Conservation (phyloP, 2,888 invertebrate species). For the Elysia crispata region DNA sequence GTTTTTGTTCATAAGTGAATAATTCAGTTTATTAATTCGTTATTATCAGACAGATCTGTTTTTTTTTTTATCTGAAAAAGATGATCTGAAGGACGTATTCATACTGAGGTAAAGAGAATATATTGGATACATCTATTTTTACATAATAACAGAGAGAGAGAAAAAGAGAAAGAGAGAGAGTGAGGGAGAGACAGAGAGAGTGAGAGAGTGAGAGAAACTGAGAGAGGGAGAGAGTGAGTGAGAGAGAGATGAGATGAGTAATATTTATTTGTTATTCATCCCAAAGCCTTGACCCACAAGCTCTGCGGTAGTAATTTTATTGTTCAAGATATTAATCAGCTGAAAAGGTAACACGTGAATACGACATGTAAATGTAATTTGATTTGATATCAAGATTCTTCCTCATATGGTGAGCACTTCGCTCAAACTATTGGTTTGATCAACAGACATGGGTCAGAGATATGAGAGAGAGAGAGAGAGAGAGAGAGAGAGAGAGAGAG, state of each 20-base stretch:
- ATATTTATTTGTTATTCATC: background rate
- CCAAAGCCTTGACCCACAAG: conserved; percentile 2
- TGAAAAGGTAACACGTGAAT: too few species aligned
- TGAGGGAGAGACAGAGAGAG: conserved; percentile 37
- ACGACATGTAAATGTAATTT: too few species aligned
- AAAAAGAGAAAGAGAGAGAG: conserved; percentile 32
- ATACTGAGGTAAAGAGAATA: background rate
- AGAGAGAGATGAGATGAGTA: background rate
- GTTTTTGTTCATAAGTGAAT: too few species aligned
- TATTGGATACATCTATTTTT: background rate
- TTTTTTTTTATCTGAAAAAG: too few species aligned
- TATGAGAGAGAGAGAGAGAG: conserved; percentile 33
- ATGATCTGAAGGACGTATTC: background rate
- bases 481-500: conserved; percentile 34
- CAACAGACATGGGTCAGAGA: too few species aligned
- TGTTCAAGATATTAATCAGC: too few species aligned
- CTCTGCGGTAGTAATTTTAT: too few species aligned
- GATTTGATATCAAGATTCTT: too few species aligned
- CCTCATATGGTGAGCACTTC: too few species aligned
- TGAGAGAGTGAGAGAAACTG: conserved; percentile 2
- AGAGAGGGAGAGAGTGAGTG: conserved; percentile 18
- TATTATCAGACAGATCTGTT: too few species aligned
- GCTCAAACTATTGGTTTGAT: too few species aligned
- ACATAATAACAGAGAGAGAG: conserved; percentile 31
- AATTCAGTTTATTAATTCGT: too few species aligned